Evolutionary conservation across 2,113 vertebrate genomes (phyloP), one percentile per base, ranked within the genome.

Genomic region (Centropristis striata): DNA sequence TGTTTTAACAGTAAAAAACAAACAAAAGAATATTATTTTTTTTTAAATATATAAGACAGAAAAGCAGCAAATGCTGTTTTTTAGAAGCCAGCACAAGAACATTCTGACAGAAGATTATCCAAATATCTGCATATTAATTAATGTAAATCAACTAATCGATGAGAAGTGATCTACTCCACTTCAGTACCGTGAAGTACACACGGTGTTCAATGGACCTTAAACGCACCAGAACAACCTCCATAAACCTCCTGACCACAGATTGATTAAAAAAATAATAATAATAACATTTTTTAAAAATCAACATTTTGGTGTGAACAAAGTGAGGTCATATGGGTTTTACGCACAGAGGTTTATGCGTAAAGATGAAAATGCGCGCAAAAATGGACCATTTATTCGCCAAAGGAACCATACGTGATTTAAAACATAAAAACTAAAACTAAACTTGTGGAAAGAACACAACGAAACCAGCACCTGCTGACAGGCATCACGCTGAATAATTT

Each of bases 321-420:
- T n/a, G n/a, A n/a, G n/a, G n/a, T n/a, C n/a, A n/a, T 13, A 2
- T 21, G 11, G n/a, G 2, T n/a, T 83, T 61, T 67, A 73, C 74
- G 63, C 81, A 16, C 67, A 13, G 5, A 36, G 8, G 13, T 58
- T 14, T n/a, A 1, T 66, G 80, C 60, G 60, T 78, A 74, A 76
- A 75, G 58, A 59, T 16, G 28, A 18, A 15, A 15, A 11, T 5
- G 12, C 37, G 32, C 32, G 32, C 6, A 32, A 32, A 32, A 32
- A 6, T 6, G 3, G 32, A n/a, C n/a, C n/a, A n/a, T n/a, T n/a
- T n/a, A n/a, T n/a, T n/a, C n/a, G n/a, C n/a, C n/a, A n/a, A n/a
- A n/a, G 5, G 53, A 64, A 28, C 59, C 59, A 64, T 1, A 64
- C 36, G 8, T 16, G 28, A 47, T 68, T 4, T 18, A 37, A n/a